Percentiles rank a stretch among this genome's conserved stretches.
These are phyloP conservation scores for Acanthosepion pharaonis DNA, from an alignment of 2,888 invertebrate species.

Conservation along the genomic window DNA sequence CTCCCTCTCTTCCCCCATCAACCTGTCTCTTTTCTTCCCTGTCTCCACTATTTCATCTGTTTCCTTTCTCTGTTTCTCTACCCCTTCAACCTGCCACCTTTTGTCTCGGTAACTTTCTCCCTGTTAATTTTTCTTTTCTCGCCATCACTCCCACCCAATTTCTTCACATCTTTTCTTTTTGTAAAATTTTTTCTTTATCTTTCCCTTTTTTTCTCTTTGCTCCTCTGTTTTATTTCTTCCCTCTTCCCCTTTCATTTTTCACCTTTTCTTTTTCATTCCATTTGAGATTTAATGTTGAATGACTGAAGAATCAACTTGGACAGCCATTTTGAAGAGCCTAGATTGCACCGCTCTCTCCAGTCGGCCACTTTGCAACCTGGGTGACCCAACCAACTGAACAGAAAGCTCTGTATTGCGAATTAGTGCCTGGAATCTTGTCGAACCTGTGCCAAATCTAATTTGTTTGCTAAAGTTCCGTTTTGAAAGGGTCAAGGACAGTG, in stretches of 20 bases:
- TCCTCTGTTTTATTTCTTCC: background rate
- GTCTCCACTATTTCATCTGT: too few relatives aligned
- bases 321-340: background rate
- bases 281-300: conserved; percentile 8
- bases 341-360: conserved; percentile 17
- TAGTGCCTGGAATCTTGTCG: conserved; percentile 6
- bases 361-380: background rate
- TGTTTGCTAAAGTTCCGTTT: conserved; percentile 22
- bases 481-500: background rate
- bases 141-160: too few relatives aligned
- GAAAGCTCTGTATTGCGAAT: background rate
- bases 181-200: background rate
- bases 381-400: background rate
- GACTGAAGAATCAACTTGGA: conserved; percentile 33
- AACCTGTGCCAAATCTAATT: conserved; percentile 33
- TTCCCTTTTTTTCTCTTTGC: background rate
- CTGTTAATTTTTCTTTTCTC: background rate
- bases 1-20: background rate
- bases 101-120: background rate
- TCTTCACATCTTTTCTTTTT: background rate
- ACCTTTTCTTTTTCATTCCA: background rate
- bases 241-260: background rate
- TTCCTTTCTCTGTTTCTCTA: too few relatives aligned
- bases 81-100: background rate
- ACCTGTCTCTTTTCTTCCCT: too few relatives aligned